A percentile compares a stretch with the other conserved stretches of the same genome.
Conservation (phyloP, 2,888 invertebrate species). For the Andrena trimmerana region DNA sequence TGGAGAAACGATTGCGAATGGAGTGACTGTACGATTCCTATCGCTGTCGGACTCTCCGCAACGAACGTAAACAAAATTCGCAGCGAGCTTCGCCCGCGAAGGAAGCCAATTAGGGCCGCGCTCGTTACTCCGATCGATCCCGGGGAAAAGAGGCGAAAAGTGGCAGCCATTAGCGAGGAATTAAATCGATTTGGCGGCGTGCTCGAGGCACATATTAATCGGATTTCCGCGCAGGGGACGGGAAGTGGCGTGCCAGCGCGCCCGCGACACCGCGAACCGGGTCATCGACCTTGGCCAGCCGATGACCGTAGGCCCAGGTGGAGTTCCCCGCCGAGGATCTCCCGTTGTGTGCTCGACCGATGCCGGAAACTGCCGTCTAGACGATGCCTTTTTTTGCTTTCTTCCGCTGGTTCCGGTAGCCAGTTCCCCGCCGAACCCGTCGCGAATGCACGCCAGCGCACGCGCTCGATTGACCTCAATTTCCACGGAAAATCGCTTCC, state of each 20-base stretch:
- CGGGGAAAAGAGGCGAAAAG: no score
- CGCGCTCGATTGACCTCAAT: not conserved
- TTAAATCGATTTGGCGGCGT: constrained; percentile 41
- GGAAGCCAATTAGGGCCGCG: no score
- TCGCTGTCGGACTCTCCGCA: no score
- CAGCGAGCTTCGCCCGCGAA: no score
- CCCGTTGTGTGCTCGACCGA: constrained; percentile 47
- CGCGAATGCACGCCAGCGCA: no score
- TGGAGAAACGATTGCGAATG: no score
- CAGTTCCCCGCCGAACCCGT: not conserved
- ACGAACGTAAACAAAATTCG: no score
- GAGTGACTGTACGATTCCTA: no score
- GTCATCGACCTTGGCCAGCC: constrained; percentile 42
- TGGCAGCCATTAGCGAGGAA: constrained; percentile 12
- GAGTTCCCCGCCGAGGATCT: constrained; percentile 53
- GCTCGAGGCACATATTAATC: constrained; percentile 39
- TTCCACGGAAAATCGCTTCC: not conserved
- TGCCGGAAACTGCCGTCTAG: constrained; percentile 82
- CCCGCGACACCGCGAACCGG: constrained; percentile 31
- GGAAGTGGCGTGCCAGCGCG: not conserved
- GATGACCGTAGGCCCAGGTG: constrained; percentile 69
- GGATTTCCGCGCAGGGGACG: constrained; percentile 25
- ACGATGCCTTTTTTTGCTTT: constrained; percentile 74
- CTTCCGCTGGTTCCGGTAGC: constrained; percentile 40
- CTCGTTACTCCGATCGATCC: not conserved